phyloP scores from a whole-genome alignment of 2,797 vertebrate species.

The Enteromius thamalakanensis region DNA sequence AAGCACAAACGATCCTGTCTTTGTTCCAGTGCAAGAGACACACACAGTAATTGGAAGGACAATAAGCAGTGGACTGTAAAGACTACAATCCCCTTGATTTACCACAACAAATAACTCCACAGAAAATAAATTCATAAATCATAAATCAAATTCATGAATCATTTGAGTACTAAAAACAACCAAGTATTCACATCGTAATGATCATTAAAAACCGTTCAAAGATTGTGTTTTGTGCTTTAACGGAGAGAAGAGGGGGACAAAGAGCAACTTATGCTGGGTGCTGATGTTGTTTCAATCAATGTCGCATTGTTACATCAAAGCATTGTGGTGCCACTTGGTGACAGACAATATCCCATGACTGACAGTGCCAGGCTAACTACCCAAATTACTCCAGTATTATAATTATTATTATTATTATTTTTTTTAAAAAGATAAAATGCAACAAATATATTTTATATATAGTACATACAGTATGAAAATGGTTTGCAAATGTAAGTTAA shows the following conservation, averaged over 20 bases:
- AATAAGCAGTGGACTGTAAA: conserved; percentile 45
- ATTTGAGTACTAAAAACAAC: conserved; percentile 4
- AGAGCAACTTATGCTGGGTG: conserved; percentile 25
- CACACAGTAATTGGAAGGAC: conserved; percentile 16
- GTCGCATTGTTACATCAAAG: conserved; percentile 65
- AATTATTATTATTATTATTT: too few relatives aligned
- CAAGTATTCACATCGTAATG: background rate
- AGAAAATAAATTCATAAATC: background rate
- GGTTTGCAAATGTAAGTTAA: background rate
- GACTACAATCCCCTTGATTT: conserved; percentile 8
- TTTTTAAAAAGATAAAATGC: background rate
- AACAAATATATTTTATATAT: background rate
- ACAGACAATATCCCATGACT: conserved; percentile 53
- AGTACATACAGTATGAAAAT: background rate
- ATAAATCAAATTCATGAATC: too few relatives aligned
- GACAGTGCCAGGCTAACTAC: conserved; percentile 44
- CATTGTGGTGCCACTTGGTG: conserved; percentile 60
- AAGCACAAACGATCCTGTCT: background rate
- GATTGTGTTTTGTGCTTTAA: conserved; percentile 16
- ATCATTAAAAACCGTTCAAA: background rate
- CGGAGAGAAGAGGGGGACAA: conserved; percentile 6
- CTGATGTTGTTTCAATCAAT: conserved; percentile 37
- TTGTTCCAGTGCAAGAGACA: conserved; percentile 11
- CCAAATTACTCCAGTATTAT: background rate
- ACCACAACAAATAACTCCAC: conserved; percentile 10